Base-by-base conservation (phyloP, 2,888 invertebrate species). In the Spodoptera littoralis region DNA sequence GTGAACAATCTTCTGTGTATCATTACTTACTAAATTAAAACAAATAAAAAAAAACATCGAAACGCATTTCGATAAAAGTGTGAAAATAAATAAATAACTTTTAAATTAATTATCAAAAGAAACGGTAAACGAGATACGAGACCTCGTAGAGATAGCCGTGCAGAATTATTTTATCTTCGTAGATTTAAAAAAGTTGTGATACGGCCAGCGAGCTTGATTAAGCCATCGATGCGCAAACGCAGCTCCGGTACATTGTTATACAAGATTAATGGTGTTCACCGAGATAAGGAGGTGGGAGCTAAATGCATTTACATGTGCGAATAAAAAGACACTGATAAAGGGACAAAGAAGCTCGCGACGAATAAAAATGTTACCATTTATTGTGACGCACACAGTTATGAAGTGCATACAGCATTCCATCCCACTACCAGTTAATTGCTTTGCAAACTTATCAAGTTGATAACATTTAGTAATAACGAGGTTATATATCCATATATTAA, bases 271-370 rank as follows among this genome's bases (percentile, higher is more conserved):
- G 91, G 92, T 92, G 93, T 92, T 88, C 88, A 57, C 77, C 69
- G 78, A 87, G 94, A 94, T 94, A 94, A 94, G 88, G 81, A 88
- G 88, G 90, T 92, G 92, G 92, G 90, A 91, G 92, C 90, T 92
- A 93, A 94, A 94, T 94, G 93, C 92, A 92, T 94, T 94, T 92
- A 93, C 93, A 93, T 94, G 93, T 93, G 94, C 90, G 90, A 93
- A 93, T 90, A 91, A 91, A 90, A 89, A 86, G 87, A 86, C 81
- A 81, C 90, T 88, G 94, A 93, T 93, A 93, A 92, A 88, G 89
- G 86, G 85, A 92, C 91, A 92, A 92, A 90, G 91, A 88, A 89
- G 85, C 87, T 88, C 79, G 88, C 85, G 77, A 85, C 85, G 89
- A 85, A 87, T 89, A 87, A 88, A 87, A 88, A 86, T 86, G 82